Base-by-base conservation (phyloP, 2,113 vertebrate genomes). In the Barbus barbus region DNA sequence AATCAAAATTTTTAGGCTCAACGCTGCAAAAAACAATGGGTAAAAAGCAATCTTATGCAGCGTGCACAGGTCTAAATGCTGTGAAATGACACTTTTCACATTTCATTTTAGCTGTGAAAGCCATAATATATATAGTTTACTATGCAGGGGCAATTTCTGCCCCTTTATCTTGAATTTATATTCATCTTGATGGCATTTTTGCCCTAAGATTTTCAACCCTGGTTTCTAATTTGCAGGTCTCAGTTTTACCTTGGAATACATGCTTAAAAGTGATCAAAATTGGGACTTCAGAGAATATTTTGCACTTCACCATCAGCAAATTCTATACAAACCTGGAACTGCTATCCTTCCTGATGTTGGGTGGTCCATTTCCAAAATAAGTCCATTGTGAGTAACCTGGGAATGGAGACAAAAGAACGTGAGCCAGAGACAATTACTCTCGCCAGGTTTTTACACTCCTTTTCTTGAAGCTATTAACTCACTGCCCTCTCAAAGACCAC, bases 351-450 rank as follows among this genome's bases (percentile, higher is more conserved):
- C 97, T 83, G 93, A 95, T 44, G 95, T 96, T 0, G 96, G 96
- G 91, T 98, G 97, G 71, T 94, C 89, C 95, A 99, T 96, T 90
- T 97, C 94, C 94, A 97, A 94, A 38, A 98, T 85, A 18, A 99
- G 96, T 3, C 90, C 93, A 91, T 98, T 99, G 91, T 98, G 95
- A 77, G 94, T 91, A 84, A 98, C 97, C 97, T 98, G 91, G 48
- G 90, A 77, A 73, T 8, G 46, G 33, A 81, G 78, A 77, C 38
- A 41, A 82, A 28, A 16, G 41, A 48, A 38, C 18, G 31, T 58
- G n/a, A 76, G 61, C 24, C 53, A 78, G 28, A 56, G 60, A 46
- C 72, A 78, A 5, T 46, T 60, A 73, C 33, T 67, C n/a, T 58
- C 48, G 56, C 61, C 31, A 24, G 6, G 12, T 26, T 71, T 72